phyloP scores from a whole-genome alignment of 2,888 invertebrate species.

The Chirona hameri region DNA sequence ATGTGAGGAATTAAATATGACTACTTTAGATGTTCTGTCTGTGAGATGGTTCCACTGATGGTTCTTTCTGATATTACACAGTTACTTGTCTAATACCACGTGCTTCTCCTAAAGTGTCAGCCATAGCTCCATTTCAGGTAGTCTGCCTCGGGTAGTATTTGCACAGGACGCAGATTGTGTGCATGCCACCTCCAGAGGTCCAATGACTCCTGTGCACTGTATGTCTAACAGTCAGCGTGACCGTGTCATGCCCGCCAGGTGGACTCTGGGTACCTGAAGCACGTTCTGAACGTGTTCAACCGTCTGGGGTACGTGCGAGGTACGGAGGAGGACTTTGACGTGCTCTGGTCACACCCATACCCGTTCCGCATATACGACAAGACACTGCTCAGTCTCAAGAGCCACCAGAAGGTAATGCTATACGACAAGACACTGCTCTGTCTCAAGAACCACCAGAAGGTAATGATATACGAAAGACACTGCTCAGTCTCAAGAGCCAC shows the following conservation, averaged over 20 bases:
- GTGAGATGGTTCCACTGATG: too few species aligned
- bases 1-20: too few species aligned
- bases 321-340: slow-evolving; percentile 65
- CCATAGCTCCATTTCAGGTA: neutral
- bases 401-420: slow-evolving; percentile 12
- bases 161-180: neutral
- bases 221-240: too few species aligned
- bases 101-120: neutral
- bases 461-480: slow-evolving; percentile 36
- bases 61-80: neutral
- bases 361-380: slow-evolving; percentile 65
- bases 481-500: slow-evolving; percentile 37
- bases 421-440: too few species aligned
- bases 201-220: too few species aligned
- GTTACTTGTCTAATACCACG: neutral
- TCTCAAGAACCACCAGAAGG: slow-evolving; percentile 42
- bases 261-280: slow-evolving; percentile 67
- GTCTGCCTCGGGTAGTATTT: neutral
- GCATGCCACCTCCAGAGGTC: neutral
- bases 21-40: neutral
- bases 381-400: slow-evolving; percentile 37
- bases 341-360: slow-evolving; percentile 92
- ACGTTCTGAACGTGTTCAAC: slow-evolving; percentile 74
- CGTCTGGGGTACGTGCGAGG: slow-evolving; percentile 62
- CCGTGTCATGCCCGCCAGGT: neutral